These are phyloP conservation scores for Rhinichthys osculus DNA, from an alignment of 2,797 vertebrate genomes.

Conservation along the genomic window DNA sequence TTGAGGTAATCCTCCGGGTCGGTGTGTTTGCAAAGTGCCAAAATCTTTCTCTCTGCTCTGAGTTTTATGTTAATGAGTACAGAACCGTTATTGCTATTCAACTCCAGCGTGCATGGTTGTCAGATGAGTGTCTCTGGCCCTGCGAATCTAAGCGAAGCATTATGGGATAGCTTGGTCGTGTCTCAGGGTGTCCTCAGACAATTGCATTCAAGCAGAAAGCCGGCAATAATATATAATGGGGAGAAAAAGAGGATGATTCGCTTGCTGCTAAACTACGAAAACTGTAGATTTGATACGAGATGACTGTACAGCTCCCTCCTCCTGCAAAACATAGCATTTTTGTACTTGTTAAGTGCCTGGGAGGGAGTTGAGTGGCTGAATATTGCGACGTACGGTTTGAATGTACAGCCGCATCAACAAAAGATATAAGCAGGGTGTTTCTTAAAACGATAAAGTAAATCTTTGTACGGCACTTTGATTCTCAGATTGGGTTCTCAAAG, in stretches of 20 bases:
- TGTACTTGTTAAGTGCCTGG: constrained; percentile 64
- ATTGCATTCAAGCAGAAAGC: constrained; percentile 68
- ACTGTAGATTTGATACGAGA: constrained; percentile 59
- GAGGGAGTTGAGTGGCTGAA: constrained; percentile 56
- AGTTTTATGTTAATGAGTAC: constrained; percentile 53
- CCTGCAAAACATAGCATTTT: constrained; percentile 60
- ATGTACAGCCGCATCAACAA: constrained; percentile 68
- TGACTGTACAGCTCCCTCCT: constrained; percentile 52
- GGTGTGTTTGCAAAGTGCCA: constrained; percentile 74
- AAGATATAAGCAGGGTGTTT: constrained; percentile 57
- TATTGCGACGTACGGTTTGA: constrained; percentile 68
- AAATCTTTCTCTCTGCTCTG: constrained; percentile 67
- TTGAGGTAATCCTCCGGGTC: constrained; percentile 57
- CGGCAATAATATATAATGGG: constrained; percentile 66
- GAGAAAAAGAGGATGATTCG: constrained; percentile 61
- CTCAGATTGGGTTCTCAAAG: constrained; percentile 67
- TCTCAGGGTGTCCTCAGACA: constrained; percentile 66
- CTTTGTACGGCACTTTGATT: constrained; percentile 71
- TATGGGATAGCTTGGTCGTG: constrained; percentile 51
- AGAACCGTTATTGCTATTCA: constrained; percentile 46
- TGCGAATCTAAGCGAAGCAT: constrained; percentile 62
- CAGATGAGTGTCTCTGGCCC: constrained; percentile 55
- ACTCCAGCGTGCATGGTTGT: constrained; percentile 52
- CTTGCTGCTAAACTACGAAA: constrained; percentile 73
- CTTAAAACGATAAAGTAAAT: constrained; percentile 1